A percentile compares a stretch with the other conserved stretches of the same genome.
Evolutionary conservation across 2,888 invertebrate species (phyloP).

Genomic region (Biston betularia): DNA sequence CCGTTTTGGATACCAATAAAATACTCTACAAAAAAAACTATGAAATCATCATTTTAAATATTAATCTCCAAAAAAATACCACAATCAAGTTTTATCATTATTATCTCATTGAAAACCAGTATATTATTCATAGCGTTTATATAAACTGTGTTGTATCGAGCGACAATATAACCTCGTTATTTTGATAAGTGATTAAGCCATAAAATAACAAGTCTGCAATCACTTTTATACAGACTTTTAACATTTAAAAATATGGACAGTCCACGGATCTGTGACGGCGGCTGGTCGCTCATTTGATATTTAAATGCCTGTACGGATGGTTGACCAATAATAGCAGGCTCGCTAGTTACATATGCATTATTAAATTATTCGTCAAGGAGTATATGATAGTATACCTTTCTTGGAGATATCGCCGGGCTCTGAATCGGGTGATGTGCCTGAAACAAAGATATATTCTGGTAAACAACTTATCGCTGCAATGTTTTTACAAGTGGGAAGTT

Average conservation of each 20-base stretch:
- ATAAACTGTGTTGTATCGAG: no score
- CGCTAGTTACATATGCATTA: constrained; percentile 19
- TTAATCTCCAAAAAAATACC: constrained; percentile 19
- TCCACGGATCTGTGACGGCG: constrained; percentile 57
- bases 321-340: constrained; percentile 25
- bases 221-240: constrained; percentile 37
- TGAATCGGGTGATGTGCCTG: constrained; percentile 76
- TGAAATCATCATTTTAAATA: constrained; percentile 19
- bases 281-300: constrained; percentile 65
- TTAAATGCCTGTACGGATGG: constrained; percentile 52
- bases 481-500: background rate
- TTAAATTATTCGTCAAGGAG: constrained; percentile 42
- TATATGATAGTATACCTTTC: constrained; percentile 69
- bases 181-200: constrained; percentile 19
- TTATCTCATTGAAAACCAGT: constrained; percentile 8
- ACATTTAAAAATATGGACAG: constrained; percentile 62
- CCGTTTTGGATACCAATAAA: background rate
- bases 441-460: constrained; percentile 49
- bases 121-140: background rate
- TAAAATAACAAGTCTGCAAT: constrained; percentile 39
- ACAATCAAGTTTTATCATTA: constrained; percentile 14
- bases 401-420: constrained; percentile 75
- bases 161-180: constrained; percentile 4
- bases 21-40: constrained; percentile 2
- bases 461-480: background rate